Conservation (phyloP, 2,888 invertebrate species). For the Scaptomyza cyrtandrae region DNA sequence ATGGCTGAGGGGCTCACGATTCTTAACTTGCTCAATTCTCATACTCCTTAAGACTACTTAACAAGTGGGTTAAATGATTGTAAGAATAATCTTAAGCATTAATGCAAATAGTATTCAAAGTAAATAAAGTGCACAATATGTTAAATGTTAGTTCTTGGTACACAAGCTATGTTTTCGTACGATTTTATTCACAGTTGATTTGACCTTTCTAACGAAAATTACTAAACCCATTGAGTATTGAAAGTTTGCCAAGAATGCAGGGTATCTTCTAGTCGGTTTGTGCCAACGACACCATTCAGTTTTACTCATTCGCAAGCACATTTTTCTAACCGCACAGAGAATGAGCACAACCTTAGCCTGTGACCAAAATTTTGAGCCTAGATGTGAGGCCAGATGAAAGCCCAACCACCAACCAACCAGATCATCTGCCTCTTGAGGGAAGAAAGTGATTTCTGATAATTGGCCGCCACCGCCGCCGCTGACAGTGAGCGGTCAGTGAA, state of each 20-base stretch:
- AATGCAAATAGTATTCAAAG: too few relatives aligned
- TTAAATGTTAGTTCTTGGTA: neutral
- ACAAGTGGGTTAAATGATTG: neutral
- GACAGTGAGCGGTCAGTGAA: constrained; percentile 60
- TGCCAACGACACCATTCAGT: neutral
- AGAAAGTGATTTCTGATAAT: constrained; percentile 72
- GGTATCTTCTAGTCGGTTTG: constrained; percentile 32
- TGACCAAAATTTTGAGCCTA: constrained; percentile 17
- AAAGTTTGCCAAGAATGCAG: constrained; percentile 13
- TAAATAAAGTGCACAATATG: too few relatives aligned
- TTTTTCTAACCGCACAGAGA: constrained; percentile 65
- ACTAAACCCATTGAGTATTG: too few relatives aligned
- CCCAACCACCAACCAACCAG: constrained; percentile 7
- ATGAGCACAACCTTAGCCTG: constrained; percentile 64
- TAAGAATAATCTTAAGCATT: too few relatives aligned
- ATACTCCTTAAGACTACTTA: neutral
- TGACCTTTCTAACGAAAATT: too few relatives aligned
- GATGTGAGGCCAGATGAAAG: constrained; percentile 3
- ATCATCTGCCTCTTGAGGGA: constrained; percentile 49
- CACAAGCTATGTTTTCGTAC: too few relatives aligned
- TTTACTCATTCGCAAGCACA: constrained; percentile 51
- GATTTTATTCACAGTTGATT: too few relatives aligned
- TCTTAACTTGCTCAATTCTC: constrained; percentile 22
- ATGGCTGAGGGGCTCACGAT: constrained; percentile 76
- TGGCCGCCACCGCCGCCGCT: constrained; percentile 13